Evolutionary conservation across 2,113 vertebrate species (phyloP).

Genomic region (Stigmatopora nigra): DNA sequence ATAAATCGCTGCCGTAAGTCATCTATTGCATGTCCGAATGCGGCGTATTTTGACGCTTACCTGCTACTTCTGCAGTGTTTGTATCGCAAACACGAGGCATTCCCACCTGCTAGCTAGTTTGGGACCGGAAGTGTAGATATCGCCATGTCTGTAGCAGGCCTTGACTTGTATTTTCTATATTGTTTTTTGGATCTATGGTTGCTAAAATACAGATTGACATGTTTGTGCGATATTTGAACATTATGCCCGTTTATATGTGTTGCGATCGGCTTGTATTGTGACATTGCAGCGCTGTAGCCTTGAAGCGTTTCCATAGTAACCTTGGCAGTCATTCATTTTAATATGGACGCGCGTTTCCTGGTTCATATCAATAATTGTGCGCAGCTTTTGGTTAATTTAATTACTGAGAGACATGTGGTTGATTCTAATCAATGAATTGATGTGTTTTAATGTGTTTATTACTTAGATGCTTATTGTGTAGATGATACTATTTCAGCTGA

Average conservation of each 20-base stretch:
- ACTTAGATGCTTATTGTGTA: no score
- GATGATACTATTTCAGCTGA: no score
- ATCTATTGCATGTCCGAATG: constrained; percentile 12
- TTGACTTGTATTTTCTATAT: neutral
- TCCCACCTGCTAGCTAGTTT: constrained; percentile 26
- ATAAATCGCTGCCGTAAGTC: constrained; percentile 53
- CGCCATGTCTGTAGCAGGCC: constrained; percentile 43
- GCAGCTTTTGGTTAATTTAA: neutral
- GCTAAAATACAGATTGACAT: neutral
- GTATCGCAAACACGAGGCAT: constrained; percentile 15
- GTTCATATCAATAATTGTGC: constrained; percentile 3
- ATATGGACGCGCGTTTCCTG: constrained; percentile 12
- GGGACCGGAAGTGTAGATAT: constrained; percentile 55
- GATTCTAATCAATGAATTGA: neutral
- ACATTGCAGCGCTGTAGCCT: constrained; percentile 35
- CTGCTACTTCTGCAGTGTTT: neutral
- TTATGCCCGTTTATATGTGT: neutral
- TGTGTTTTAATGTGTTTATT: no score
- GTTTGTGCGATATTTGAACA: neutral
- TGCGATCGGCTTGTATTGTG: constrained; percentile 7
- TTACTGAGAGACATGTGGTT: neutral
- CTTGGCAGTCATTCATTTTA: constrained; percentile 37
- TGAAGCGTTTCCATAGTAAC: constrained; percentile 71
- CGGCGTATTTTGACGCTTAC: neutral
- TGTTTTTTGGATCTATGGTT: constrained; percentile 5